Evolutionary conservation across 2,797 vertebrate genomes (phyloP), one percentile per base, ranked within the genome.

Genomic region (Philypnodon macrostomus): DNA sequence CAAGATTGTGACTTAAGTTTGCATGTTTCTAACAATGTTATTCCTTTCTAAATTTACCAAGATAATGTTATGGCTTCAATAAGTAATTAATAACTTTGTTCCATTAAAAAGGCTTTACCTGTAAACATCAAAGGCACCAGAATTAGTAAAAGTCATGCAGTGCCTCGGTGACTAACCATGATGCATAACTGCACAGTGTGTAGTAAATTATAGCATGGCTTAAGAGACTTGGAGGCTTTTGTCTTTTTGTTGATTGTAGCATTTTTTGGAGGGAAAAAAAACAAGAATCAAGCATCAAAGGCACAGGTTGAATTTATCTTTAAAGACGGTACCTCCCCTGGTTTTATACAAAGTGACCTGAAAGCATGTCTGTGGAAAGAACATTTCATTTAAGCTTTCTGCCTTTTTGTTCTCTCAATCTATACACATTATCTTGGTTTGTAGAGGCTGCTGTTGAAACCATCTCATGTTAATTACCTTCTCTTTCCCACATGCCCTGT

Each of bases 381-480:
- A 66, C 50, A 67, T 77, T 77, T 77, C 44, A 61, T 63, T 77
- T 73, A 67, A 58, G 53, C 48, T 62, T 73, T 60, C 71, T 79
- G 58, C 52, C 54, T 68, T 75, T 79, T 73, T 79, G 64, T 77
- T 77, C 72, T 60, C 67, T 75, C 68, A 73, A 76, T 82, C 75
- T 63, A 63, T 78, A 66, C 45, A 70, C 18, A 34, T 64, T 23
- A 56, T 64, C 65, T n/a, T 80, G 66, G 67, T 66, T 78, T n/a
- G n/a, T n/a, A 74, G 60, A 75, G 75, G 72, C 70, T 72, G 75
- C 80, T 74, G 74, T 78, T 79, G 66, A 87, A 85, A 81, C 83
- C 59, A 71, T 79, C 85, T 85, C 70, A 73, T 83, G 85, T 87
- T 85, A 87, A 88, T 86, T 80, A 73, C 77, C 75, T 75, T 82